These are phyloP conservation scores for Battus philenor DNA, from an alignment of 1,140 invertebrate species.

Conservation along the genomic window DNA sequence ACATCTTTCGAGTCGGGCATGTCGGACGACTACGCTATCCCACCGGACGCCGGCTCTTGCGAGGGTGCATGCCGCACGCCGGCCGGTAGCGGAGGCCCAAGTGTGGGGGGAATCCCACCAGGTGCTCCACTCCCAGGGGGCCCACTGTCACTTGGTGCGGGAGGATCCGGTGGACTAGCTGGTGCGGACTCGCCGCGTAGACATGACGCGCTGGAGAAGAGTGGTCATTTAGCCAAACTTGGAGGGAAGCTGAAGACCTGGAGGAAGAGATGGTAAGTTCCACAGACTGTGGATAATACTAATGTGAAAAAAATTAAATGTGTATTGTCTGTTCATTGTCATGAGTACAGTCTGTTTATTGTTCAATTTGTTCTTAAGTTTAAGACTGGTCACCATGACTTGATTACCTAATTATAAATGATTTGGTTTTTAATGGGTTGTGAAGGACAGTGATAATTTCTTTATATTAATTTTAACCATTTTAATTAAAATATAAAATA, in stretches of 20 bases:
- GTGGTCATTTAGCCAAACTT: conserved; percentile 94
- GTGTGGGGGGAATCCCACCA: conserved; percentile 33
- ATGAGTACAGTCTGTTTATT: too few relatives aligned
- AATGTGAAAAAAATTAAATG: too few relatives aligned
- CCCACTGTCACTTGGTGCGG: conserved; percentile 35
- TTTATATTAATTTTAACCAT: too few relatives aligned
- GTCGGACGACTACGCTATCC: conserved; percentile 97
- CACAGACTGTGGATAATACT: too few relatives aligned
- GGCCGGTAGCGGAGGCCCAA: conserved; percentile 79
- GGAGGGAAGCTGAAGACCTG: conserved; percentile 97
- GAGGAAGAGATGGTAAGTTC: conserved; percentile 88
- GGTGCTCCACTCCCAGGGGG: conserved; percentile 42
- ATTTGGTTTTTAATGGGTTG: too few relatives aligned
- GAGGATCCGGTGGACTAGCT: conserved; percentile 30
- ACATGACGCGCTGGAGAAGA: conserved; percentile 90
- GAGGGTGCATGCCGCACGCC: conserved; percentile 85
- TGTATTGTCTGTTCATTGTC: too few relatives aligned
- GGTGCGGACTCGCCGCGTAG: conserved; percentile 82
- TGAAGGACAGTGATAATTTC: too few relatives aligned
- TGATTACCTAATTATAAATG: too few relatives aligned
- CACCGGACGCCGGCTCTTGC: conserved; percentile 91
- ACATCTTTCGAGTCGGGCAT: conserved; percentile 94
- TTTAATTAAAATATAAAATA: too few relatives aligned
- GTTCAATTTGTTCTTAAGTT: background rate
- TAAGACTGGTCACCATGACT: too few relatives aligned